Percentiles rank a stretch among this genome's conserved stretches.
Conservation (phyloP, 2,888 invertebrate species). For the Apodemia mormo region DNA sequence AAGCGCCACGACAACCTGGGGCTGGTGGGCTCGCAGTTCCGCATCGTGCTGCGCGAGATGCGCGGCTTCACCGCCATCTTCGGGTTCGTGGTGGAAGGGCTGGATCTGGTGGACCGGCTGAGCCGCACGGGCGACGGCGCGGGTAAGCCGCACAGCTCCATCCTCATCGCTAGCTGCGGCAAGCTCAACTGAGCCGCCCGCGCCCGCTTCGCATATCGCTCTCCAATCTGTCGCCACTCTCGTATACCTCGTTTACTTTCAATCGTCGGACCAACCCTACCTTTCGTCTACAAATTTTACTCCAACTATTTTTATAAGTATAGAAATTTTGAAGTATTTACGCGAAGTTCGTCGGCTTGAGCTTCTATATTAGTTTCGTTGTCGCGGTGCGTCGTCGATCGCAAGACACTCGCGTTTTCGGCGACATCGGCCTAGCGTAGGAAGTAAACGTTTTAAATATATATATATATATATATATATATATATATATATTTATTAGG, state of each 20-base stretch:
- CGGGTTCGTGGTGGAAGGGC: conserved; percentile 89
- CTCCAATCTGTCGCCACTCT: conserved; percentile 29
- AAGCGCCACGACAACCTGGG: conserved; percentile 90
- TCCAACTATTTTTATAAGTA: conserved; percentile 46
- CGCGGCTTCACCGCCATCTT: conserved; percentile 92
- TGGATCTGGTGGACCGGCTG: conserved; percentile 89
- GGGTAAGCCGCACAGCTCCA: conserved; percentile 88
- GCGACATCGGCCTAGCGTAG: conserved; percentile 10
- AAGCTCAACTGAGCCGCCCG: conserved; percentile 79
- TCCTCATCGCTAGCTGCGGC: conserved; percentile 88
- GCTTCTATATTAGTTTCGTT: conserved; percentile 39
- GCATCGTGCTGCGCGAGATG: conserved; percentile 91
- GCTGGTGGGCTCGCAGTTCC: conserved; percentile 92
- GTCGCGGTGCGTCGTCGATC: conserved; percentile 24
- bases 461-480: neutral
- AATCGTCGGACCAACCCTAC: conserved; percentile 42
- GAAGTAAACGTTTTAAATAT: neutral
- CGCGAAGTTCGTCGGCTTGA: conserved; percentile 45
- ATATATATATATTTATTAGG: neutral
- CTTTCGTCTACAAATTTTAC: conserved; percentile 40
- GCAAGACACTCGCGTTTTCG: no score
- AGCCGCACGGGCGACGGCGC: conserved; percentile 89
- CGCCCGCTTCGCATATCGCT: conserved; percentile 25
- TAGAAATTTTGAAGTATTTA: conserved; percentile 47
- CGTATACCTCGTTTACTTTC: conserved; percentile 39